Base-by-base conservation (phyloP, 2,797 vertebrate species). In the Eidolon dupreanum region DNA sequence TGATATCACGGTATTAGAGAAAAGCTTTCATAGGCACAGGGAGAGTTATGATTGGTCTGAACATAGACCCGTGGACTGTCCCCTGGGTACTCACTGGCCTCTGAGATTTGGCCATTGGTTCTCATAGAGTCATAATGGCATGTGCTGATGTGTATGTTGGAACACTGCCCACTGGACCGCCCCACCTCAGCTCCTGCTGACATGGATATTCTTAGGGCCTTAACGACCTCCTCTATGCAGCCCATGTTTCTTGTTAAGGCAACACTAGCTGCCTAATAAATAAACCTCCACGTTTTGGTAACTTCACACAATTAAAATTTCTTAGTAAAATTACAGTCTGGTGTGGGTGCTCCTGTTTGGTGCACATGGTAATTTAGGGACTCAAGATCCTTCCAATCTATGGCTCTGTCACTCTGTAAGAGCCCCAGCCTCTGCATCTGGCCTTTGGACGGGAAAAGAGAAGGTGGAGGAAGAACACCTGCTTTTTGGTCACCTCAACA, bases 221-320 rank as follows among this genome's bases (percentile, higher is more conserved):
- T 81, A 81, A 74, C 3, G 15, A 79, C n/a, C n/a, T 73, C 36
- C 11, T 74, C 43, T 53, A 90, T 22, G 73, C 59, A 86, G 10
- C 65, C 16, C 41, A 31, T 26, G n/a, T 79, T 93, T 92, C 86
- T 22, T 83, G 38, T 57, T 84, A 88, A 82, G 33, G 3, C 24
- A 89, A 79, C 36, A 90, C 43, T 77, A 81, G 20, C 55, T 92
- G 66, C 65, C 41, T 88, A 96, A 92, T 9, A 90, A 91, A 77
- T 55, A 65, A 66, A 81, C 20, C 11, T 51, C 66, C 68, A 82
- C 51, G 70, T 87, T 96, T 87, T 57, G 93, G 59, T 75, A 90
- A 65, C 22, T 77, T 84, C 70, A 61, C 8, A 49, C 26, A 82
- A 79, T 65, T 85, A 59, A 74, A 79, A 61, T 73, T 70, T 84